phyloP scores from a whole-genome alignment of 2,113 vertebrate genomes.

The Thamnophis sirtalis region DNA sequence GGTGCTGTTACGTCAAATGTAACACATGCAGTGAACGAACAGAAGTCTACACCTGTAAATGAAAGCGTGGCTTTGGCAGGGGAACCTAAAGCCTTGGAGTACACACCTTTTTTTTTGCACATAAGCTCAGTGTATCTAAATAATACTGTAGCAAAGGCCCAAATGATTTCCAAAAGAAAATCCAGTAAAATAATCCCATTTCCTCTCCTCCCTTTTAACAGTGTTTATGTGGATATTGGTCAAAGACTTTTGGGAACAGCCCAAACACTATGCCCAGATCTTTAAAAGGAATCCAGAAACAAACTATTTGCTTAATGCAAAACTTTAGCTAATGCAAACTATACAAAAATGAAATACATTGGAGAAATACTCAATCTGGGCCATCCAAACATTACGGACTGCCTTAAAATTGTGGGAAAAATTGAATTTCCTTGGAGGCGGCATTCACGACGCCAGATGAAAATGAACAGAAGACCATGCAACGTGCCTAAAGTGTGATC shows the following conservation, averaged over 20 bases:
- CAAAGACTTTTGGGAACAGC: slow-evolving; percentile 26
- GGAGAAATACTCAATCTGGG: neutral
- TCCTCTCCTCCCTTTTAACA: neutral
- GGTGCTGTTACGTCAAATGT: slow-evolving; percentile 98
- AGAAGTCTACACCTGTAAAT: slow-evolving; percentile 95
- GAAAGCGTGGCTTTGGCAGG: slow-evolving; percentile 41
- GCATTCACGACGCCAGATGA: neutral
- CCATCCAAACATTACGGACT: neutral
- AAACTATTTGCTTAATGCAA: neutral
- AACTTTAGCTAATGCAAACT: neutral
- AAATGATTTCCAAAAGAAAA: slow-evolving; percentile 20
- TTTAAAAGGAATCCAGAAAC: neutral
- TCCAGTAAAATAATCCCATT: slow-evolving; percentile 33
- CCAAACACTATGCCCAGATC: neutral
- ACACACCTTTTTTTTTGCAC: slow-evolving; percentile 59
- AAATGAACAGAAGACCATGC: slow-evolving; percentile 2
- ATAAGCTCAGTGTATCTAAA: slow-evolving; percentile 26
- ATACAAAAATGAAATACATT: neutral
- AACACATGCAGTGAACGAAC: slow-evolving; percentile 98
- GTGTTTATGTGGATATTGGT: slow-evolving; percentile 11
- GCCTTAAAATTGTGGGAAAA: neutral
- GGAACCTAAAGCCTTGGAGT: neutral
- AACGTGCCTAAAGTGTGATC: neutral
- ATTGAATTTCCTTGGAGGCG: neutral
- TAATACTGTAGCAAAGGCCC: slow-evolving; percentile 19